Evolutionary conservation across 2,888 invertebrate genomes (phyloP).

Genomic region (Hipparchia semele): DNA sequence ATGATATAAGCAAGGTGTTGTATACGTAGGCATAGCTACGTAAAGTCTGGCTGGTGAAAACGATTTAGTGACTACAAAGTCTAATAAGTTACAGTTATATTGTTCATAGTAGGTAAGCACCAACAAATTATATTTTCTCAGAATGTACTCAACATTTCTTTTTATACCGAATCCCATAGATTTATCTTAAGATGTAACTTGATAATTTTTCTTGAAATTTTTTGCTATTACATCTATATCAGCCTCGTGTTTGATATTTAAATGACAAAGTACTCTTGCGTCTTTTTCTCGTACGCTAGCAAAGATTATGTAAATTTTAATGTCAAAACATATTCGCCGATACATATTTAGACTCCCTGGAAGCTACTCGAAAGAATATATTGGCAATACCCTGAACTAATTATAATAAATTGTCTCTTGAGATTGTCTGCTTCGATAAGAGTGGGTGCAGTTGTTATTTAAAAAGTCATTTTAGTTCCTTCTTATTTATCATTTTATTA

Average conservation of each 20-base stretch:
- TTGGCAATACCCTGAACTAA: background rate
- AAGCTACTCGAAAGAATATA: background rate
- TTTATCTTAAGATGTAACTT: too few species aligned
- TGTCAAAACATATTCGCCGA: slow-evolving; percentile 5
- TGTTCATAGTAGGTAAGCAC: too few species aligned
- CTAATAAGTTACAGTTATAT: too few species aligned
- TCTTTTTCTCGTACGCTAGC: background rate
- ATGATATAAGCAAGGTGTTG: too few species aligned
- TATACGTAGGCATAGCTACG: too few species aligned
- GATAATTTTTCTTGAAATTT: background rate
- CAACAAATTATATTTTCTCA: too few species aligned
- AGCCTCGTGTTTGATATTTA: slow-evolving; percentile 6
- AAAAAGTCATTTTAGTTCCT: background rate
- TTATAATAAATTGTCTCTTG: background rate
- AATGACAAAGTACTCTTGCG: background rate
- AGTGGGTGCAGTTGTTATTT: background rate
- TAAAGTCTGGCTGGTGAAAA: too few species aligned
- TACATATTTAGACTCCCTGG: background rate
- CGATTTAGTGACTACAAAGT: too few species aligned
- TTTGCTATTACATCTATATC: background rate
- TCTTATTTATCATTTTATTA: too few species aligned
- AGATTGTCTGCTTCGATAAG: background rate
- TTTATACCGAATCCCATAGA: too few species aligned
- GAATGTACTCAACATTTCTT: too few species aligned
- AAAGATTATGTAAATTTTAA: slow-evolving; percentile 12